phyloP scores from a whole-genome alignment of 2,888 invertebrate species.

The Agapetus fuscipes region DNA sequence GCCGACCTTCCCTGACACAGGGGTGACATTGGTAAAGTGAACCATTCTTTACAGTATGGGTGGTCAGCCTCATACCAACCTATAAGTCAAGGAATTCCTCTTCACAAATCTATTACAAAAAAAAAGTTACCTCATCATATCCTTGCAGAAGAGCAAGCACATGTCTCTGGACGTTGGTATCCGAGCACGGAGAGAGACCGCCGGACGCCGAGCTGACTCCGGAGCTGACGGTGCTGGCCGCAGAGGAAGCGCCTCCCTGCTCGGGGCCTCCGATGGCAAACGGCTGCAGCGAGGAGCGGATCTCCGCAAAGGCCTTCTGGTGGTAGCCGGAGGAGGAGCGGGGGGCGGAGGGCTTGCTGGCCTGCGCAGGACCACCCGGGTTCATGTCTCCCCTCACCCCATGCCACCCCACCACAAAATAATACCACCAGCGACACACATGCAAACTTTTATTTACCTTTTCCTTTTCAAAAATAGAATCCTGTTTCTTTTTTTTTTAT shows the following conservation, averaged over 20 bases:
- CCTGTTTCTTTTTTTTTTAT: too few species aligned
- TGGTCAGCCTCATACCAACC: too few species aligned
- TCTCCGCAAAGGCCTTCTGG: conserved; percentile 80
- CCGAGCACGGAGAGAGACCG: conserved; percentile 33
- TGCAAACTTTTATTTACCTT: too few species aligned
- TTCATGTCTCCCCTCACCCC: conserved; percentile 52
- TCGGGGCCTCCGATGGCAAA: conserved; percentile 56
- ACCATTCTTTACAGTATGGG: too few species aligned
- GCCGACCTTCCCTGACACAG: too few species aligned
- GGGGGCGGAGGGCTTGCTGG: conserved; percentile 47
- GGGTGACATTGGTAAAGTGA: too few species aligned
- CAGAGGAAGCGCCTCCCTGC: conserved; percentile 49
- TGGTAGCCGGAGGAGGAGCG: conserved; percentile 70
- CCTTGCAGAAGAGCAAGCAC: conserved; percentile 61
- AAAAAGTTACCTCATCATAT: conserved; percentile 71
- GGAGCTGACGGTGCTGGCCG: conserved; percentile 61
- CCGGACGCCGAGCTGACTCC: conserved; percentile 52
- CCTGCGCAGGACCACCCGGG: conserved; percentile 45
- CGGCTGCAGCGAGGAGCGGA: conserved; percentile 71
- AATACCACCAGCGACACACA: too few species aligned
- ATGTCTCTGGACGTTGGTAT: conserved; percentile 53
- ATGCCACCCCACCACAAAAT: conserved; percentile 48
- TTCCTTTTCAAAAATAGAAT: too few species aligned
- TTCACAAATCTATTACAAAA: too few species aligned
- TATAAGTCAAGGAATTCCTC: too few species aligned